Percentiles rank a stretch among this genome's conserved stretches.
Evolutionary conservation across 2,113 vertebrate genomes (phyloP).

Genomic region (Hippolais icterina): DNA sequence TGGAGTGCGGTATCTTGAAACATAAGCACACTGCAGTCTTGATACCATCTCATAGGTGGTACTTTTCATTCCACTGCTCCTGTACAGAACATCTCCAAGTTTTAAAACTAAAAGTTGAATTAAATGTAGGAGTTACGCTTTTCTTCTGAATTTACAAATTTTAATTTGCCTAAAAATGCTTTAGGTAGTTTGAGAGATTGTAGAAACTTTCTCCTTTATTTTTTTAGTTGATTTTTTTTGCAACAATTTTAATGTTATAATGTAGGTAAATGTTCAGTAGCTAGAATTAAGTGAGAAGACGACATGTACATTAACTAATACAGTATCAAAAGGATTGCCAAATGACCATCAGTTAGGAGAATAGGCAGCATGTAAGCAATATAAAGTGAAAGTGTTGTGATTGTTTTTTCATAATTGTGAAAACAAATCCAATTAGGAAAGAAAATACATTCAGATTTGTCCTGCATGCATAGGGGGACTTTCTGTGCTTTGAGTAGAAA

Average conservation of each 20-base stretch:
- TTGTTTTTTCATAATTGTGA: neutral
- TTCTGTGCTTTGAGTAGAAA: neutral
- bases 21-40: neutral
- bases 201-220: neutral
- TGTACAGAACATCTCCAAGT: neutral
- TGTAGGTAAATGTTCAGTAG: neutral
- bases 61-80: neutral
- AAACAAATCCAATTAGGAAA: neutral
- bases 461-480: neutral
- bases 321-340: neutral
- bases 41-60: neutral
- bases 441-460: neutral
- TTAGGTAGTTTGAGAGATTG: neutral
- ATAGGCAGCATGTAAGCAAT: neutral
- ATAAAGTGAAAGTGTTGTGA: neutral
- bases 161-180: neutral
- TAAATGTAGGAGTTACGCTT: neutral
- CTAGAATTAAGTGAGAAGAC: neutral
- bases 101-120: neutral
- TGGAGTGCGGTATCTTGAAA: neutral
- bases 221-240: neutral
- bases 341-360: neutral
- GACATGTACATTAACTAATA: neutral
- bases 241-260: neutral
- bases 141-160: neutral